Evolutionary conservation across 2,113 vertebrate species (phyloP).

Genomic region (Rhynchomys soricoides): DNA sequence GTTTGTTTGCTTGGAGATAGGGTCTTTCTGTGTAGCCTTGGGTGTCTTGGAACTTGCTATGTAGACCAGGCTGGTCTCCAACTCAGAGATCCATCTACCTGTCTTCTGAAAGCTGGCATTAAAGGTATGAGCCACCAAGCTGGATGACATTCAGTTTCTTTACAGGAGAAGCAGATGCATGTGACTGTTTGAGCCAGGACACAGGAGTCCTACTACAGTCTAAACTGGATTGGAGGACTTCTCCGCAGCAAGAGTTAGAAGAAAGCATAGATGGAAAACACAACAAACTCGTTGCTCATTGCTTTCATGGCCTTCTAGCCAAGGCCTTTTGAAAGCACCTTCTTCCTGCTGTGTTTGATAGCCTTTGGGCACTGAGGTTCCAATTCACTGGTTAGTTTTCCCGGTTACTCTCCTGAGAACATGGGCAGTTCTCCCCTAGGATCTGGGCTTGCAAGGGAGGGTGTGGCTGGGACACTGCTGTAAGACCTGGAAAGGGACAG

Average conservation of each 20-base stretch:
- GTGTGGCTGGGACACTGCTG: not conserved
- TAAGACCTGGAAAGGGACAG: not conserved
- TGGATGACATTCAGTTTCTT: not conserved
- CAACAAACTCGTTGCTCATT: constrained; percentile 39
- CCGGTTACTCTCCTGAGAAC: constrained; percentile 28
- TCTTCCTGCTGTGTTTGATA: constrained; percentile 14
- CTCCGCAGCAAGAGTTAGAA: not conserved
- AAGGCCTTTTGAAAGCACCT: not conserved
- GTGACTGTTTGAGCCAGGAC: not conserved
- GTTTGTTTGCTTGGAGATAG: not conserved
- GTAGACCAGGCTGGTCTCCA: not conserved
- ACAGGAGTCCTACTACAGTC: not conserved
- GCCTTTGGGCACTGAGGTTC: not conserved
- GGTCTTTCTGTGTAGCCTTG: not conserved
- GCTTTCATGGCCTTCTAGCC: no score
- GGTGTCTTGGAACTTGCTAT: not conserved
- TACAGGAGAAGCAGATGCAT: constrained; percentile 2
- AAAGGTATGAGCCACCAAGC: not conserved
- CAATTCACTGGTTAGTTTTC: constrained; percentile 52
- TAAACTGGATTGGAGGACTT: not conserved
- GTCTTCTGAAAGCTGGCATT: not conserved
- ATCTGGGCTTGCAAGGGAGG: not conserved
- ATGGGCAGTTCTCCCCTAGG: not conserved
- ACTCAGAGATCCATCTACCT: not conserved
- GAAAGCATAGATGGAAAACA: not conserved